These are phyloP conservation scores for Plutomurus gul DNA, from an alignment of 1,140 invertebrate species.

Conservation along the genomic window DNA sequence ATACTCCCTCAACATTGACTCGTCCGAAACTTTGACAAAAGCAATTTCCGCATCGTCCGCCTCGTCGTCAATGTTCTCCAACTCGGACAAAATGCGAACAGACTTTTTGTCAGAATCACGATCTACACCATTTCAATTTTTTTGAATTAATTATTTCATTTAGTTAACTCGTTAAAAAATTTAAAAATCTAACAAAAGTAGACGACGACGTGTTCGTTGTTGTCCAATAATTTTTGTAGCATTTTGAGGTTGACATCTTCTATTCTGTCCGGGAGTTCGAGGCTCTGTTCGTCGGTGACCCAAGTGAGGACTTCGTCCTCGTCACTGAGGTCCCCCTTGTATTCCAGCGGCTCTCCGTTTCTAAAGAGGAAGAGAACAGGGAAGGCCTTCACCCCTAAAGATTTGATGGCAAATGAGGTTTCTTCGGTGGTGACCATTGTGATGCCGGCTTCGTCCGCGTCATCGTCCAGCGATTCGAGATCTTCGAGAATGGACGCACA, in stretches of 20 bases:
- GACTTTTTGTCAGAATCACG: conserved; percentile 83
- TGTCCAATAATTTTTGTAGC: conserved; percentile 86
- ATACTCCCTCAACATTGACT: conserved; percentile 85
- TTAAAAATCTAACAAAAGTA: conserved; percentile 85
- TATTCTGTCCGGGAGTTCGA: conserved; percentile 89
- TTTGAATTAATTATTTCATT: neutral
- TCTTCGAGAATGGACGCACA: conserved; percentile 83
- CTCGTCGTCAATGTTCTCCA: conserved; percentile 85
- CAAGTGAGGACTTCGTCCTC: conserved; percentile 88
- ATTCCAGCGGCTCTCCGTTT: conserved; percentile 65
- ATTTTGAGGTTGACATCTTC: conserved; percentile 90
- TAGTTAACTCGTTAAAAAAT: too few species aligned
- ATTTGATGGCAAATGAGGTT: conserved; percentile 72
- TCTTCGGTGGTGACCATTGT: conserved; percentile 93
- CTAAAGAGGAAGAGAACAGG: conserved; percentile 87
- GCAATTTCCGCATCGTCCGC: conserved; percentile 90
- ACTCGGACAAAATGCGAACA: conserved; percentile 82
- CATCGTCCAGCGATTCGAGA: conserved; percentile 91
- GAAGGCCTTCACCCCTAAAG: conserved; percentile 80
- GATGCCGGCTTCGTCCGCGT: conserved; percentile 88
- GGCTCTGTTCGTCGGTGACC: conserved; percentile 87
- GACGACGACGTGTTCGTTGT: conserved; percentile 86
- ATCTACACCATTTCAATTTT: conserved; percentile 22
- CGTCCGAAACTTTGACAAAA: conserved; percentile 91
- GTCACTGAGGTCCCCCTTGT: conserved; percentile 76